Base-by-base conservation (phyloP, 2,797 vertebrate genomes). In the Champsocephalus esox region DNA sequence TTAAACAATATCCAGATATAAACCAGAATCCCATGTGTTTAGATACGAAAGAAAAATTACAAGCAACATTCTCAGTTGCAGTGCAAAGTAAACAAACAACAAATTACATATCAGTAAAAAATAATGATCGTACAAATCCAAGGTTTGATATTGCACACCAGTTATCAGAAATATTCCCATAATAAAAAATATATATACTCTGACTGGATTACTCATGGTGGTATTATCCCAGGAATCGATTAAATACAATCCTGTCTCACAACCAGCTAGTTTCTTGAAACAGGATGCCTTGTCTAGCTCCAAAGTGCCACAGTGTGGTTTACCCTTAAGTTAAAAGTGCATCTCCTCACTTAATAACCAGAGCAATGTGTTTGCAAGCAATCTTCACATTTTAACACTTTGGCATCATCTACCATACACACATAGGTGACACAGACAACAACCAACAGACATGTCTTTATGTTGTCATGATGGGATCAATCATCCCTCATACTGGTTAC, bases 401-500 rank as follows among this genome's bases (percentile, higher is more conserved):
- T 54, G 21, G 21, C 58, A 46, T 52, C 10, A 50, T 12, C 50
- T 19, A 7, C 11, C 12, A 71, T 8, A 13, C 8, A 45, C 44
- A 38, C 59, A 73, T 34, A 68, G 61, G 16, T 32, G 50, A 6
- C 19, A 54, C 43, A 5, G 19, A 16, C 13, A 68, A 24, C 52
- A 17, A 7, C 32, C 19, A 28, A 73, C 14, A 51, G 49, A 61
- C 13, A 41, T 34, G 46, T 57, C 11, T 49, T 7, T 32, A n/a
- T 34, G 17, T 34, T 70, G 34, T 46, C 38, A 44, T 51, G 13
- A 17, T 61, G 74, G 60, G 24, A 56, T 66, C 63, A 56, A 67
- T 73, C 46, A 32, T 58, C 43, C 43, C 21, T 68, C 54, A 77
- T 59, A 81, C 12, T 0, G 0, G 1, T 1, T 32, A 9, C 9